These are phyloP conservation scores for Mycteria americana DNA, from an alignment of 2,797 vertebrate genomes.

Conservation along the genomic window DNA sequence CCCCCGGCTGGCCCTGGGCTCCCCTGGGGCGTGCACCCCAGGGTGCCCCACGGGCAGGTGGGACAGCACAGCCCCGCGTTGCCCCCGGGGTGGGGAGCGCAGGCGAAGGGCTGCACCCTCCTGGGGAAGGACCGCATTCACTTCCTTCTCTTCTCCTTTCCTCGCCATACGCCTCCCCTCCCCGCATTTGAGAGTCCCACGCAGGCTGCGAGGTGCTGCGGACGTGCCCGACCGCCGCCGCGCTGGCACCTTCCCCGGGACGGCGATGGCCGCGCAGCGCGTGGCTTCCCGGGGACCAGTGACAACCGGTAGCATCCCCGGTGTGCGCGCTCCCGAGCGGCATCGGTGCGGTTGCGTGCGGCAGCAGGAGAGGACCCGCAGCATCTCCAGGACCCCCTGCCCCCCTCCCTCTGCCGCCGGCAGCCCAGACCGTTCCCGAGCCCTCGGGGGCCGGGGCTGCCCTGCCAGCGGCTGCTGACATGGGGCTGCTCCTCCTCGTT, in stretches of 20 bases:
- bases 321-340: rapidly evolving
- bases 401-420: background rate
- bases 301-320: background rate
- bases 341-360: rapidly evolving
- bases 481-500: background rate
- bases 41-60: background rate
- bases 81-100: background rate
- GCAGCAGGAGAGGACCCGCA: background rate
- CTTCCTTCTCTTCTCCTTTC: background rate
- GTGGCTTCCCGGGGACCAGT: rapidly evolving
- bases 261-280: rapidly evolving
- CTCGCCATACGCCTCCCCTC: rapidly evolving
- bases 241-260: background rate
- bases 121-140: rapidly evolving
- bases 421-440: background rate
- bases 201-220: background rate
- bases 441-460: too few species aligned
- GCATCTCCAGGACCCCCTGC: background rate
- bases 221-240: rapidly evolving
- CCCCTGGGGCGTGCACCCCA: background rate
- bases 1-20: background rate
- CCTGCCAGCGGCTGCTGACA: background rate
- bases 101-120: background rate
- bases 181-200: background rate
- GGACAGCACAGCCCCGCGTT: background rate